These are phyloP conservation scores for Leucophenga varia DNA, from an alignment of 1,140 invertebrate genomes.

Conservation along the genomic window DNA sequence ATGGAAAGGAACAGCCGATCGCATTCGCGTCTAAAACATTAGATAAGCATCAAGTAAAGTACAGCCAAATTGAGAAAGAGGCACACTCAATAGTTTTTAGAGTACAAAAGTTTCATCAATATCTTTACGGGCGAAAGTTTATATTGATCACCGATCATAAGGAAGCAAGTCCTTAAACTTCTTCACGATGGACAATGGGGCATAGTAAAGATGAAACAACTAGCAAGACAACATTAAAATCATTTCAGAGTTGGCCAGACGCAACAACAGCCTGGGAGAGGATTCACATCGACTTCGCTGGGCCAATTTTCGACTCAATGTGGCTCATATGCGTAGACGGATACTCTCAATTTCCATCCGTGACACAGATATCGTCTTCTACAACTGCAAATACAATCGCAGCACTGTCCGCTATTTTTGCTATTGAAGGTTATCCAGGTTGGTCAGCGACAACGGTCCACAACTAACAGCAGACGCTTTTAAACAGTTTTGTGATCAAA, in stretches of 20 bases:
- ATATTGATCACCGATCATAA: constrained; percentile 55
- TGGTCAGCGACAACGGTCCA: constrained; percentile 35
- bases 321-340: constrained; percentile 19
- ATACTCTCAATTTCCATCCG: constrained; percentile 19
- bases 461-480: constrained; percentile 20
- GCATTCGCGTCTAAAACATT: constrained; percentile 1
- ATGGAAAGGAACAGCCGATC: too few species aligned
- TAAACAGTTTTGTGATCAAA: constrained; percentile 7
- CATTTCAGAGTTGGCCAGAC: constrained; percentile 6
- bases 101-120: constrained; percentile 1
- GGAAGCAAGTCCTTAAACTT: constrained; percentile 31
- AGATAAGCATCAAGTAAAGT: not conserved
- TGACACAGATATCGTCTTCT: constrained; percentile 9
- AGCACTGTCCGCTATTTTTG: constrained; percentile 18
- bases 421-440: constrained; percentile 24
- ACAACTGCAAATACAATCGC: constrained; percentile 14
- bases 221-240: constrained; percentile 51
- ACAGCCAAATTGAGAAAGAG: constrained; percentile 3
- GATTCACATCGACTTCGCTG: constrained; percentile 14
- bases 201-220: constrained; percentile 58
- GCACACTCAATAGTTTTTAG: constrained; percentile 2
- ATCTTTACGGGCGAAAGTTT: constrained; percentile 3
- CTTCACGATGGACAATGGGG: constrained; percentile 57
- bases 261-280: constrained; percentile 8
- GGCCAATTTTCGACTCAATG: constrained; percentile 7